phyloP scores from a whole-genome alignment of 2,888 invertebrate species.

The Cetonia aurata region DNA sequence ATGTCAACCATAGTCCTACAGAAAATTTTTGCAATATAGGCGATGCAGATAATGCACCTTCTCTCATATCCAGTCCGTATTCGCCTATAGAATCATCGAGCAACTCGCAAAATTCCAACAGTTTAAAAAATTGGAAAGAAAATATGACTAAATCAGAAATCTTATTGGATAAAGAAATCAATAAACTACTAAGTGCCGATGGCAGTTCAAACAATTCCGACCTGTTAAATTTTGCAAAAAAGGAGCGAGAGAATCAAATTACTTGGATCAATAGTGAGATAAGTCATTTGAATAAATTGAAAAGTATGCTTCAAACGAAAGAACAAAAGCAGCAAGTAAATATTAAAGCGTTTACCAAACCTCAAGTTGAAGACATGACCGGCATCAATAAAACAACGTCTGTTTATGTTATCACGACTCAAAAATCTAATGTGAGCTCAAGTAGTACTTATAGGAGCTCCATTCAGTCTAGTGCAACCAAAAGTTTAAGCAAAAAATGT shows the following conservation, averaged over 20 bases:
- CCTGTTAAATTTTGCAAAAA: conserved; percentile 64
- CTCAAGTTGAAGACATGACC: conserved; percentile 47
- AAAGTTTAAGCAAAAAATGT: background rate
- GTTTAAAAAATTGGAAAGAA: conserved; percentile 65
- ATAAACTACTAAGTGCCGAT: conserved; percentile 30
- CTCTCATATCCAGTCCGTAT: conserved; percentile 10
- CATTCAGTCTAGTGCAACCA: background rate
- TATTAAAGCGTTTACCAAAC: conserved; percentile 39
- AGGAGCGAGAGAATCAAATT: conserved; percentile 70
- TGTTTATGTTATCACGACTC: conserved; percentile 58
- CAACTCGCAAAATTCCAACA: conserved; percentile 31
- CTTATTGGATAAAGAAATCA: conserved; percentile 59
- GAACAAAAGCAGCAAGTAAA: conserved; percentile 21
- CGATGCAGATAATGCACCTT: conserved; percentile 15
- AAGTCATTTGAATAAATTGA: conserved; percentile 69
- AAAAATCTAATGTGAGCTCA: conserved; percentile 44
- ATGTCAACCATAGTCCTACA: background rate
- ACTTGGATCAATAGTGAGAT: conserved; percentile 73
- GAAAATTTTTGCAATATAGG: conserved; percentile 17
- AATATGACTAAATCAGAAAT: conserved; percentile 68
- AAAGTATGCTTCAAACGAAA: conserved; percentile 63
- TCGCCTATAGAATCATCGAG: conserved; percentile 21
- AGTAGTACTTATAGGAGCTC: conserved; percentile 1
- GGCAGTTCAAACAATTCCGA: conserved; percentile 36
- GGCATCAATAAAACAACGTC: conserved; percentile 56